phyloP scores from a whole-genome alignment of 2,113 vertebrate genomes.

The Daubentonia madagascariensis region DNA sequence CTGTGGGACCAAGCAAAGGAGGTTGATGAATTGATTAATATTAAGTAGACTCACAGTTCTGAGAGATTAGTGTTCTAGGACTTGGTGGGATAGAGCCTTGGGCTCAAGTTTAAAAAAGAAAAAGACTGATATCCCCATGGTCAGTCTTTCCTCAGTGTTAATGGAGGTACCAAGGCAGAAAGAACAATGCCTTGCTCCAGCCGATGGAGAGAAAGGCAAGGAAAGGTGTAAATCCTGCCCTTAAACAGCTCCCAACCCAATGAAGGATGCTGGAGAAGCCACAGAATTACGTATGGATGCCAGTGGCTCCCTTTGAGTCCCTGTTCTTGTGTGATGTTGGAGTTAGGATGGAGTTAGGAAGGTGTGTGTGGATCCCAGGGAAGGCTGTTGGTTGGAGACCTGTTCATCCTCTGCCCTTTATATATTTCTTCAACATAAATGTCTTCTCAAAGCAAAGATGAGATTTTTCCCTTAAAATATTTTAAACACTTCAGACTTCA shows the following conservation, averaged over 20 bases:
- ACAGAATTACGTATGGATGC: background rate
- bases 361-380: background rate
- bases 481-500: background rate
- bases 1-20: background rate
- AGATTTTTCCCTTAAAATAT: background rate
- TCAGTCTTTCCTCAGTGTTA: background rate
- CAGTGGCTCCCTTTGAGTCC: background rate
- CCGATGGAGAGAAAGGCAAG: background rate
- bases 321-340: background rate
- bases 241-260: background rate
- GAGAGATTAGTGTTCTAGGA: background rate
- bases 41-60: constrained; percentile 8
- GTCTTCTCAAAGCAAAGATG: background rate
- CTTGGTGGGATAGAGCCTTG: background rate
- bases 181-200: background rate
- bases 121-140: background rate
- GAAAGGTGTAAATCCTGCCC: background rate
- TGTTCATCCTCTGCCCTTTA: background rate
- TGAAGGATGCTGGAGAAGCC: background rate
- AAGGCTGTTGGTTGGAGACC: background rate
- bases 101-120: background rate
- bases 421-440: background rate
- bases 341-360: background rate
- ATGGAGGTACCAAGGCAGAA: background rate
- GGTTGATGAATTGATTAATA: constrained; percentile 33